Percentiles rank a stretch among this genome's conserved stretches.
Evolutionary conservation across 2,888 invertebrate genomes (phyloP).

Genomic region (Pseudococcus viburni): DNA sequence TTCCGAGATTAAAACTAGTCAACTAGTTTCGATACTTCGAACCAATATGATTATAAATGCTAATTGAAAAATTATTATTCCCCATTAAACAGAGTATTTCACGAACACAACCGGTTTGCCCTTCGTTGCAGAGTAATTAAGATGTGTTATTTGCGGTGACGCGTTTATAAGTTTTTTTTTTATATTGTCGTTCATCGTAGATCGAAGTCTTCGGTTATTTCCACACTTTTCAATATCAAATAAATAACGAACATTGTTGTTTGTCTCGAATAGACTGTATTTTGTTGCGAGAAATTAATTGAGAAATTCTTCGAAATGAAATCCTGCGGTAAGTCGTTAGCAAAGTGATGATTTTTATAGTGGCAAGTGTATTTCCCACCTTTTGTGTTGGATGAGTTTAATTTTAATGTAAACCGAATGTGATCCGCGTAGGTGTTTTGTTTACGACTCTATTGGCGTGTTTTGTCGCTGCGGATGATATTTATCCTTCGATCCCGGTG

Average conservation of each 20-base stretch:
- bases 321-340: background rate
- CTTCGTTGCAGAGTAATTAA: slow-evolving; percentile 30
- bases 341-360: too few relatives aligned
- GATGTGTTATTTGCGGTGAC: slow-evolving; percentile 21
- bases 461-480: background rate
- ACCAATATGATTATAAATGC: background rate
- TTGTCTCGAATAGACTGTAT: too few relatives aligned
- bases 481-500: background rate
- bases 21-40: background rate
- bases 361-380: background rate
- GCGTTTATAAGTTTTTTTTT: background rate
- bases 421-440: background rate
- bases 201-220: too few relatives aligned
- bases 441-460: background rate
- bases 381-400: background rate
- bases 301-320: background rate
- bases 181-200: too few relatives aligned
- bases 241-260: background rate
- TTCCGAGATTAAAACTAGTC: background rate
- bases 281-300: background rate
- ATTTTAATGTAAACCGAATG: background rate
- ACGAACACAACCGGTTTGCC: slow-evolving; percentile 35
- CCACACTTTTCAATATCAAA: too few relatives aligned
- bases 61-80: background rate
- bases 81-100: background rate